Conservation (phyloP, 2,888 invertebrate genomes). For the Zygaena filipendulae region DNA sequence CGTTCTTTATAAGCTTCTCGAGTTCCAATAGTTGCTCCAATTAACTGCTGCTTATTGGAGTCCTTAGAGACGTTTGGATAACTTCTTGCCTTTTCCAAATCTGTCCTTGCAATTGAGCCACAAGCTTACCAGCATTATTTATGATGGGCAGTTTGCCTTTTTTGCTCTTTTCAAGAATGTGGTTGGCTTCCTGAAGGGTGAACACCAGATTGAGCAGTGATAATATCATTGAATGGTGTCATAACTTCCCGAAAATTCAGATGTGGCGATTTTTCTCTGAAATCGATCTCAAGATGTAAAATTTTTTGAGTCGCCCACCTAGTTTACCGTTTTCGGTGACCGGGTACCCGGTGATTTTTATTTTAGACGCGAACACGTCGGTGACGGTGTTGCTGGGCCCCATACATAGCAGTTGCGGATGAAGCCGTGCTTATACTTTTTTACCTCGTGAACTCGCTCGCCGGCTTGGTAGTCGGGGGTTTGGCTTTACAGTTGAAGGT, state of each 20-base stretch:
- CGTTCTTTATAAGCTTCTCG: conserved; percentile 85
- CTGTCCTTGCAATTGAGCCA: conserved; percentile 98
- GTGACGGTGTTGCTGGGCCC: conserved; percentile 88
- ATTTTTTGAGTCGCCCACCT: conserved; percentile 90
- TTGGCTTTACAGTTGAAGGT: conserved; percentile 93
- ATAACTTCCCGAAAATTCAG: conserved; percentile 80
- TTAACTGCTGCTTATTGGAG: conserved; percentile 91
- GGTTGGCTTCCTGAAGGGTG: conserved; percentile 92
- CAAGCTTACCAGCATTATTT: conserved; percentile 86
- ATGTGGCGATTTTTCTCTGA: conserved; percentile 77
- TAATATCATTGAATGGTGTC: conserved; percentile 87
- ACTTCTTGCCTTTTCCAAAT: conserved; percentile 96
- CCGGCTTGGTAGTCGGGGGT: conserved; percentile 95
- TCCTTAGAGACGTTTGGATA: conserved; percentile 98
- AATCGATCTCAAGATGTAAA: conserved; percentile 98
- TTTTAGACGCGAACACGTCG: conserved; percentile 92
- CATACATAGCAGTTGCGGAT: conserved; percentile 96
- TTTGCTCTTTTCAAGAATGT: conserved; percentile 94
- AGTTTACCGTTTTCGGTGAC: conserved; percentile 95
- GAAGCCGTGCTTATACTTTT: conserved; percentile 99
- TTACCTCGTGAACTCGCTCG: conserved; percentile 96
- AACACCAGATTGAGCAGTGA: conserved; percentile 90
- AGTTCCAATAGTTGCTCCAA: conserved; percentile 95
- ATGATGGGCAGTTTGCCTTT: conserved; percentile 93
- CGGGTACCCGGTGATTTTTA: conserved; percentile 93